A percentile compares a stretch with the other conserved stretches of the same genome.
These are phyloP conservation scores for Lycophotia porphyrea DNA, from an alignment of 2,888 invertebrate genomes.

Conservation along the genomic window DNA sequence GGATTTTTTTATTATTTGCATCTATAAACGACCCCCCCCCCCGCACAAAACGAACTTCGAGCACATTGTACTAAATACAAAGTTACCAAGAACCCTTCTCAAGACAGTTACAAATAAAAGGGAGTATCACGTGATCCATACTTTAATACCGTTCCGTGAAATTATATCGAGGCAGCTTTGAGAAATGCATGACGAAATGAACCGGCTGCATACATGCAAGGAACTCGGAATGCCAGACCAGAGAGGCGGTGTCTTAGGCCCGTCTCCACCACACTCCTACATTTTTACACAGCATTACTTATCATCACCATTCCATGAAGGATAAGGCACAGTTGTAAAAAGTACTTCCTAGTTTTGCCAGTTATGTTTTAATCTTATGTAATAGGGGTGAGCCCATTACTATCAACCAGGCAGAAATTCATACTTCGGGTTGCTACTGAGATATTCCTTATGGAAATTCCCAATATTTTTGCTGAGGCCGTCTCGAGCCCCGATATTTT, in stretches of 20 bases:
- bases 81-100: constrained; percentile 6
- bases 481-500: not conserved
- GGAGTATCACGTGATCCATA: constrained; percentile 19
- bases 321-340: not conserved
- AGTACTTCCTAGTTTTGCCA: not conserved
- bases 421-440: not conserved
- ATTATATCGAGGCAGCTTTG: constrained; percentile 46
- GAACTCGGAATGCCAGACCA: constrained; percentile 26
- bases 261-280: not conserved
- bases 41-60: not conserved
- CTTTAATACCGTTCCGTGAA: constrained; percentile 50
- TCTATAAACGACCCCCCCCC: not conserved
- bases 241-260: not conserved
- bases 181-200: constrained; percentile 59
- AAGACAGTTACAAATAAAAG: constrained; percentile 34
- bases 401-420: not conserved
- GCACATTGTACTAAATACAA: not conserved
- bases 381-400: not conserved
- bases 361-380: not conserved
- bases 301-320: not conserved
- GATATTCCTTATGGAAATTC: not conserved
- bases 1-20: too few species aligned
- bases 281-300: not conserved
- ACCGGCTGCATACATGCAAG: constrained; percentile 42
- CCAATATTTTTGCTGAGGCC: not conserved